A percentile compares a stretch with the other conserved stretches of the same genome.
phyloP scores from a whole-genome alignment of 1,140 invertebrate species.

The Drosophila kanapiae region DNA sequence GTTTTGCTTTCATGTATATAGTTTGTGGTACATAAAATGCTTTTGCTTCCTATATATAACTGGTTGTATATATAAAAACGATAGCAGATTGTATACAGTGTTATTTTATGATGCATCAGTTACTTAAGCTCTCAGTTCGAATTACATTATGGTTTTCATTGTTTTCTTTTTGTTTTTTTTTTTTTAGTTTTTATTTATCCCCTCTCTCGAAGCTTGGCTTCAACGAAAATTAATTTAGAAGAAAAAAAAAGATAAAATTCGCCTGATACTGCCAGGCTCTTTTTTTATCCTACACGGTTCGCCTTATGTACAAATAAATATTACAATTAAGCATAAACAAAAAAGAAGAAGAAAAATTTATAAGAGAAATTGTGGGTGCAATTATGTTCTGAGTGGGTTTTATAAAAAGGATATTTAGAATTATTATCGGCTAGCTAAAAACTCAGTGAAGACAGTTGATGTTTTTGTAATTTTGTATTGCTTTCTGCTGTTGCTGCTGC shows the following conservation, averaged over 20 bases:
- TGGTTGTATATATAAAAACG: constrained; percentile 32
- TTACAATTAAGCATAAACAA: constrained; percentile 36
- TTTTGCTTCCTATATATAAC: constrained; percentile 15
- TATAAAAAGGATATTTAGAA: constrained; percentile 37
- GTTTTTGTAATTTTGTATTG: constrained; percentile 59
- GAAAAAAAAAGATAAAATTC: constrained; percentile 24
- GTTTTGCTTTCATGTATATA: constrained; percentile 30
- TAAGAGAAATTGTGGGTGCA: constrained; percentile 21
- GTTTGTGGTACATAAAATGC: constrained; percentile 52
- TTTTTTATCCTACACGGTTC: constrained; percentile 22
- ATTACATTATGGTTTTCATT: constrained; percentile 39
- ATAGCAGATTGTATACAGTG: constrained; percentile 53
- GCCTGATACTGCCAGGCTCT: constrained; percentile 18
- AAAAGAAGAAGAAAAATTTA: constrained; percentile 9
- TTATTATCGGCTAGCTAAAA: constrained; percentile 45
- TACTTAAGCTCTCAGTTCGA: constrained; percentile 68
- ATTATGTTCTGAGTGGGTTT: constrained; percentile 15
- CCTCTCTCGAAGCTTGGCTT: constrained; percentile 66
- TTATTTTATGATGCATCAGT: constrained; percentile 57
- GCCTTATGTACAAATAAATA: constrained; percentile 43
- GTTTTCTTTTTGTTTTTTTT: neutral
- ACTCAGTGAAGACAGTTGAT: constrained; percentile 62
- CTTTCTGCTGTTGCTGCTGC: constrained; percentile 44
- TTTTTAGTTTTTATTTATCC: constrained; percentile 6
- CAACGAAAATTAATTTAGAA: constrained; percentile 68